Evolutionary conservation across 2,888 invertebrate species (phyloP), one percentile per base, ranked within the genome.

Genomic region (Calameuta filiformis): DNA sequence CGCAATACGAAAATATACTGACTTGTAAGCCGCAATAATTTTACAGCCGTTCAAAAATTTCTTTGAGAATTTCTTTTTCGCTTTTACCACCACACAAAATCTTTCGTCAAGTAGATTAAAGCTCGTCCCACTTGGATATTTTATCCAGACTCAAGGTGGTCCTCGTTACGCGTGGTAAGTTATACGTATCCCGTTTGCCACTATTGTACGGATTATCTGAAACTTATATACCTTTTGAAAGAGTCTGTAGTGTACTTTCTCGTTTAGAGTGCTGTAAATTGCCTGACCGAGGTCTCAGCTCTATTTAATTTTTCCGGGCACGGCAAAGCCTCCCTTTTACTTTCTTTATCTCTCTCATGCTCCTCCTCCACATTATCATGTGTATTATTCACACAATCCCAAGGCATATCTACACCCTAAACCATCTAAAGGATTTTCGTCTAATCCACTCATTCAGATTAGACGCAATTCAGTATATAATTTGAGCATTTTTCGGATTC

Each of bases 1-100:
- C 90, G 91, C 80, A 87, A 86, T 89, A 90, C 90, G 87, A 85
- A 90, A 91, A 90, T 91, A 90, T 88, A 83, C 78, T 88, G 88
- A 90, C 90, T 91, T 89, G n/a, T 2, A 23, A 69, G n/a, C 69
- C 11, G 0, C 40, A 40, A 40, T 15, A 15, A 40, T 40, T 40
- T 40, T 40, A 40, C 15, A 40, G 40, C 40, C 15, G 40, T 40
- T 40, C 15, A 15, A 40, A 40, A 40, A 15, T 6, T 1, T 1
- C 6, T 15, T 4, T 40, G 4, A 4, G 37, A 12, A 15, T 40
- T 15, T 35, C 31, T 23, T 23, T 56, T 56, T 23, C 9, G 9
- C 23, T 56, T 23, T 56, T 1, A 56, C 23, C 9, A 23, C 23
- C 23, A 9, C 15, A 23, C 56, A 56, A 9, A 23, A 23, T 23